Percentiles rank a stretch among this genome's conserved stretches.
Evolutionary conservation across 2,113 vertebrate genomes (phyloP).

Genomic region (Marmota flaviventris): DNA sequence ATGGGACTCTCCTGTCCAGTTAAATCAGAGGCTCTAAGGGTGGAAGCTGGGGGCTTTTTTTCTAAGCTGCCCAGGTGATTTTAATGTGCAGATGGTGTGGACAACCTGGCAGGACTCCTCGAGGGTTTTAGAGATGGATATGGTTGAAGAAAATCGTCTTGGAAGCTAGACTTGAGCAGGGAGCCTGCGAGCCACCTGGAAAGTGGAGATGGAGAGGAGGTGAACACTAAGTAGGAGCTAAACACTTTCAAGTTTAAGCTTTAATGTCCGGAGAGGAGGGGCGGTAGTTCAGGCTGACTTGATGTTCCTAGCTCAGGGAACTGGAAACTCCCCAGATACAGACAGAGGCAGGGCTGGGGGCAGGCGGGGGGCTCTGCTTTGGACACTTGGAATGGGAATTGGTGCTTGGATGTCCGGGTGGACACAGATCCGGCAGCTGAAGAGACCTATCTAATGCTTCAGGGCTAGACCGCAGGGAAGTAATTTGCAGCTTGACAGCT

Average conservation of each 20-base stretch:
- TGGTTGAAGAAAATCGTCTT: neutral
- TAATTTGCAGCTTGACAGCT: neutral
- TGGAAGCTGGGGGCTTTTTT: neutral
- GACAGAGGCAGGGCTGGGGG: neutral
- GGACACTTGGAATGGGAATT: neutral
- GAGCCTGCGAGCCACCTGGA: fast-evolving
- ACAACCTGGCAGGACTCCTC: neutral
- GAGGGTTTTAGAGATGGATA: neutral
- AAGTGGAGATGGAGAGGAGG: neutral
- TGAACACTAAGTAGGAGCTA: neutral
- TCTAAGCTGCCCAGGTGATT: neutral
- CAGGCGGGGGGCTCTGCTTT: neutral
- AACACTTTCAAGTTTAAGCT: neutral
- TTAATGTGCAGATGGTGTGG: neutral
- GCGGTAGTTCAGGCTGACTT: neutral
- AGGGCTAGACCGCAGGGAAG: neutral
- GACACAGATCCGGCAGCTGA: neutral
- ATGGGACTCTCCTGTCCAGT: neutral
- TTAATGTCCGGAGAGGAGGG: neutral
- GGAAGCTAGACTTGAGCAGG: neutral
- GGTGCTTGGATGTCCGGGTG: neutral
- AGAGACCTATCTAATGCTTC: neutral
- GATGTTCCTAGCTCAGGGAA: neutral
- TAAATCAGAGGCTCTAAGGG: neutral
- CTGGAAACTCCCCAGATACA: neutral